Evolutionary conservation across 2,797 vertebrate genomes (phyloP), one percentile per base, ranked within the genome.

Genomic region (Philypnodon macrostomus): DNA sequence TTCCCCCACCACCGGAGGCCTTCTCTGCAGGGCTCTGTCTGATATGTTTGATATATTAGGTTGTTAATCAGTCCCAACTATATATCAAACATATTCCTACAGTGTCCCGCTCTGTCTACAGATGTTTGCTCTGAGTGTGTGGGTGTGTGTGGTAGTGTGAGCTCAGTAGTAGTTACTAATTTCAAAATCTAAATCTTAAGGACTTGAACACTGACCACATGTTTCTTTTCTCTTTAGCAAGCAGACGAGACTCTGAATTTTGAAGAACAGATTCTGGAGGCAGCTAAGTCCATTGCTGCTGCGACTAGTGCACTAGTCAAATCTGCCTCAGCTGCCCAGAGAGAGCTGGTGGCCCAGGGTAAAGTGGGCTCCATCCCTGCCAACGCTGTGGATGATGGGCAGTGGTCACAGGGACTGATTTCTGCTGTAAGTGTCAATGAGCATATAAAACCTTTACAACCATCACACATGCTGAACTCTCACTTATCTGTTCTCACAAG

Each of bases 21-120:
- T 94, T 92, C 83, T 87, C 89, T 97, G 95, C 95, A 92, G 90
- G 94, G 87, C 94, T 95, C 95, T 98, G 96, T 97, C 91, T 98
- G 96, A 99, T 99, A 99, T 99, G 96, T 99, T 99, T 98, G 95
- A 98, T 99, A 99, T 99, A 99, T 98, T 99, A 98, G 96, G 94
- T 99, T 99, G 96, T 99, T 95, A 94, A 95, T 98, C 93, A 92
- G 92, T 95, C 93, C n/a, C 96, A 99, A 97, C 96, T 98, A 97
- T 98, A 96, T 99, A 98, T 98, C 94, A 97, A 99, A 96, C 96
- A 99, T 98, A 98, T 99, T 97, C 93, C 93, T 97, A 98, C 94
- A 95, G 95, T 95, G 96, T 95, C 92, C 92, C 91, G 94, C 91
- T 89, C 91, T 93, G 89, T 95, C 94, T 96, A 91, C 95, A 91